Evolutionary conservation across 2,113 vertebrate genomes (phyloP), one percentile per base, ranked within the genome.

Genomic region (Rhinichthys klamathensis): DNA sequence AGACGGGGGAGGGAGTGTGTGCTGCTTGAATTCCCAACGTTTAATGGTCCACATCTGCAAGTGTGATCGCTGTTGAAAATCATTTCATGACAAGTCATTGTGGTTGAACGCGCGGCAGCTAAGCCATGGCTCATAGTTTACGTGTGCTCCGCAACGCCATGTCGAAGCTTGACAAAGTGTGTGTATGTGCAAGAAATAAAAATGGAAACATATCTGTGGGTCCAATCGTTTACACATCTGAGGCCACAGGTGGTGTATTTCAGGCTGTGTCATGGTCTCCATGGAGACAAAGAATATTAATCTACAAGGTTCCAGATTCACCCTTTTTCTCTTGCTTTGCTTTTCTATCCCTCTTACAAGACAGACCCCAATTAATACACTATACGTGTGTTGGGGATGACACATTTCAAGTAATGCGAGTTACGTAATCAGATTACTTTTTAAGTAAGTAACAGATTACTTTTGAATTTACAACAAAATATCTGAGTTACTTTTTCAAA

Each of bases 241-340:
- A 70, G 54, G 80, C 13, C 60, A 87, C 86, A 84, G 86, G 82
- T 87, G 82, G 38, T 78, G 5, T 18, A 67, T 65, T 65, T 51
- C 46, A 80, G 32, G 58, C n/a, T 49, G 32, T 65, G 79, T 67
- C 25, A 81, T 65, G 1, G 44, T 35, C 61, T 81, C 80, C 44
- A 69, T 81, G 44, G 61, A 69, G 61, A 81, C 61, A 54, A 81
- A 69, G 60, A 44, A 65, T 81, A 67, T 81, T 74, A 49, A 44
- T 56, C 56, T 44, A 73, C 6, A 60, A 49, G 25, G 41, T 85
- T 41, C 54, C 30, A 44, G 32, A 79, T 35, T 13, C 15, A 44
- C n/a, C 30, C n/a, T 61, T 11, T 41, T n/a, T 78, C 49, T 85
- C 44, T 21, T 11, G 72, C 25, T 30, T 54, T 27, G 73, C 46